phyloP scores from a whole-genome alignment of 2,113 vertebrate species.

The Thalassoma bifasciatum region DNA sequence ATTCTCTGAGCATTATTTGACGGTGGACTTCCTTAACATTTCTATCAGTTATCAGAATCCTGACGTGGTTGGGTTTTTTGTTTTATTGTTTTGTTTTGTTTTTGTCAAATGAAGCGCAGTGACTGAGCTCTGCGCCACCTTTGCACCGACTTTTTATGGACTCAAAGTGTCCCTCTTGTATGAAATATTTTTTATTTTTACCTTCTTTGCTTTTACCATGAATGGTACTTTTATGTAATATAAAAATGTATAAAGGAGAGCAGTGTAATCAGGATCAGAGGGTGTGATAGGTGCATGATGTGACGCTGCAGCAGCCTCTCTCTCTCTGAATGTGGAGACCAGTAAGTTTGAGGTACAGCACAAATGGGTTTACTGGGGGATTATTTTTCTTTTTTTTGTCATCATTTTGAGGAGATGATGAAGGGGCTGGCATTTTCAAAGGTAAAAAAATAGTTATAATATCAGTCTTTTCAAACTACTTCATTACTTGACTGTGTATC shows the following conservation, averaged over 20 bases:
- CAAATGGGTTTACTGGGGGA: constrained; percentile 49
- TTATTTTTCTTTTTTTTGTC: constrained; percentile 2
- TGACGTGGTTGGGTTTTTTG: constrained; percentile 40
- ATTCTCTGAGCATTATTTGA: constrained; percentile 48
- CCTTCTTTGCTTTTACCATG: constrained; percentile 48
- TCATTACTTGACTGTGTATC: constrained; percentile 73
- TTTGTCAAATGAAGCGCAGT: constrained; percentile 41
- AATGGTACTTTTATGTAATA: constrained; percentile 76
- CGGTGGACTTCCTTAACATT: constrained; percentile 53
- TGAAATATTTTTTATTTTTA: constrained; percentile 39
- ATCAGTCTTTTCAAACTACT: constrained; percentile 67
- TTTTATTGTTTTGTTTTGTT: too few species aligned
- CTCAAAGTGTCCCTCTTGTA: constrained; percentile 49
- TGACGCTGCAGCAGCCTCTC: constrained; percentile 46
- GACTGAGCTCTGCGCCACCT: constrained; percentile 46
- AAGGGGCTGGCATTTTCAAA: constrained; percentile 48
- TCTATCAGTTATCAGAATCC: constrained; percentile 44
- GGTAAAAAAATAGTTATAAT: constrained; percentile 28
- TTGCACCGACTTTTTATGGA: constrained; percentile 70
- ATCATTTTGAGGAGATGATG: constrained; percentile 22
- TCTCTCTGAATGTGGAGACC: constrained; percentile 59
- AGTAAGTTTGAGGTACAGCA: constrained; percentile 72
- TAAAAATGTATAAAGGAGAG: constrained; percentile 27
- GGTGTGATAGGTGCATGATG: constrained; percentile 6
- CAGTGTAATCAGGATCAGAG: constrained; percentile 11